These are phyloP conservation scores for Nematostella vectensis DNA, from an alignment of 92 coral and sea anemone genomes.

Conservation along the genomic window DNA sequence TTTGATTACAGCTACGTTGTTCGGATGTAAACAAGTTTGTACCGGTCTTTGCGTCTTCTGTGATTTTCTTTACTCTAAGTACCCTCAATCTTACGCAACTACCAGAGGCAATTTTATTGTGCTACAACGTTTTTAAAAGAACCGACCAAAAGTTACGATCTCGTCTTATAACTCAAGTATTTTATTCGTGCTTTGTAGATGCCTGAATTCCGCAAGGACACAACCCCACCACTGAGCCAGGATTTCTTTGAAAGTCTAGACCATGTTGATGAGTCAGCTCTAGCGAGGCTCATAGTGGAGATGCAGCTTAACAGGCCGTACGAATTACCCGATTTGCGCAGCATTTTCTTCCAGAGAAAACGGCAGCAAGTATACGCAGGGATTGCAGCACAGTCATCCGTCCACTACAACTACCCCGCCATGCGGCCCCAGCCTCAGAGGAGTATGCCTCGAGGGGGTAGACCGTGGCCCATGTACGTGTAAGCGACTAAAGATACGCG, in stretches of 20 bases:
- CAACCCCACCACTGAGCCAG: conserved; percentile 61
- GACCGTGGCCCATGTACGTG: conserved; percentile 8
- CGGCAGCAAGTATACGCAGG: conserved; percentile 32
- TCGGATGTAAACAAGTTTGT: no score
- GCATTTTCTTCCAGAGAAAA: conserved; percentile 58
- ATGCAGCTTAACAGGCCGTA: conserved; percentile 70
- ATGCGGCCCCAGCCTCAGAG: conserved; percentile 5
- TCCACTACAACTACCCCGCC: conserved; percentile 11
- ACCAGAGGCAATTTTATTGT: no score
- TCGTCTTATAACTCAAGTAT: no score
- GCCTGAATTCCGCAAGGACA: conserved; percentile 77
- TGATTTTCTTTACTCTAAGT: no score
- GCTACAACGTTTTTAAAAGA: no score
- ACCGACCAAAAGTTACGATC: no score
- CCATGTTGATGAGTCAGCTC: conserved; percentile 80
- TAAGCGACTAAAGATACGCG: no score
- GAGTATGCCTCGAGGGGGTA: neutral
- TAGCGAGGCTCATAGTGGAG: conserved; percentile 75
- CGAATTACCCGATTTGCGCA: conserved; percentile 85
- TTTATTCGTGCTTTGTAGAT: conserved; percentile 25
- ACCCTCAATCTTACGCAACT: no score
- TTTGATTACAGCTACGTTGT: neutral
- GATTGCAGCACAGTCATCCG: neutral
- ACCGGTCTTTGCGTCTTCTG: no score
- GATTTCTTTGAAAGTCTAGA: conserved; percentile 95